Conservation (phyloP, 2,888 invertebrate species). For the Dione juno region DNA sequence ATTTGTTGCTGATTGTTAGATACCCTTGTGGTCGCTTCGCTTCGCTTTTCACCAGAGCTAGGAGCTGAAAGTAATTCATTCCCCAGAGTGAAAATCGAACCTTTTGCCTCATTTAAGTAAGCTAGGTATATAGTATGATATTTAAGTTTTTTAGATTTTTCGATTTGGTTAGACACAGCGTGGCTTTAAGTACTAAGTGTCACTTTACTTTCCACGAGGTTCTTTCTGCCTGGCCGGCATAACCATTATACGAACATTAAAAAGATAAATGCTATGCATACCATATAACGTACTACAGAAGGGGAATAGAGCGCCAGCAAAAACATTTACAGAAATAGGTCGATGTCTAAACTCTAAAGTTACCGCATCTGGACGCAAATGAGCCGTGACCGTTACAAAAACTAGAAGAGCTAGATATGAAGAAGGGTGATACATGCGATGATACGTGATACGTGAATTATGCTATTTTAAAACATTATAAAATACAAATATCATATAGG, state of each 20-base stretch:
- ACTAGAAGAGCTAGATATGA: constrained; percentile 38
- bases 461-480: background rate
- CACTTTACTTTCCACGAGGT: background rate
- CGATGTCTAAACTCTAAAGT: constrained; percentile 57
- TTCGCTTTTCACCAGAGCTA: no score
- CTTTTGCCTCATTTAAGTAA: no score
- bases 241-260: background rate
- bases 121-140: no score
- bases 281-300: background rate
- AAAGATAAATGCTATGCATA: background rate
- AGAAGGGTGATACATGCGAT: constrained; percentile 11
- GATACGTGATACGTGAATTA: background rate
- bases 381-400: constrained; percentile 58
- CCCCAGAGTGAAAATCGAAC: no score
- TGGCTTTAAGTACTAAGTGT: no score
- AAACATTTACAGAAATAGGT: constrained; percentile 66
- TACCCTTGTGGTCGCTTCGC: no score
- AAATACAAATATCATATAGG: no score
- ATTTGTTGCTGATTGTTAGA: no score
- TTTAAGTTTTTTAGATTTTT: no score
- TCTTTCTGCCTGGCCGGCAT: background rate
- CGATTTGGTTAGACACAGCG: no score
- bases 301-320: constrained; percentile 55
- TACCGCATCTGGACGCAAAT: constrained; percentile 67
- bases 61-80: no score